Base-by-base conservation (phyloP, 2,888 invertebrate genomes). In the Carterocephalus palaemon region DNA sequence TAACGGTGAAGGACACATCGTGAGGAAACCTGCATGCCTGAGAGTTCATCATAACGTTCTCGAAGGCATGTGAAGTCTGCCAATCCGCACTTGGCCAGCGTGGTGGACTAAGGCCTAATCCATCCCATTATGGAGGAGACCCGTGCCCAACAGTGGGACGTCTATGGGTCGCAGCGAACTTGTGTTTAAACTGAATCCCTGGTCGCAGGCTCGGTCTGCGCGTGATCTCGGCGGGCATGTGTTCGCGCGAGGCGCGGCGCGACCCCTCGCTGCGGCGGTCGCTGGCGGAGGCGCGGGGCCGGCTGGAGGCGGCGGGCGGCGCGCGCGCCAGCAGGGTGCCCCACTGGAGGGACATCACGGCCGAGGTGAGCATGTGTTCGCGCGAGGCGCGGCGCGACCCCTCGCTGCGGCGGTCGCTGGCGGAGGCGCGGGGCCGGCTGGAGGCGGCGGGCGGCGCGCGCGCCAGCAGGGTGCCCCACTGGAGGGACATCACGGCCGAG, bases 201-300 rank as follows among this genome's bases (percentile, higher is more conserved):
- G 16, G 15, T 10, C 1, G n/a, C 54, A 90, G 99, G 33, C 81
- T 99, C 6, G 97, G 97, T 2, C 96, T 97, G 76, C 91, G 99
- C 17, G 98, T 99, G 2, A 89, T 98, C 46, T 91, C 97, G 68
- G 97, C 98, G 10, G 97, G 98, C 29, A 94, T 97, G 78, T 95
- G 95, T 64, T 76, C 77, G 0, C 31, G 46, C 4, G 49, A 56
- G 4, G 77, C 65, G 1, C 61, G 64, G 3, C 95, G 96, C 65
- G 99, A 99, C 87, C 95, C 96, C 0, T 88, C 90, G 43, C 96
- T 96, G 70, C 95, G 95, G 37, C 91, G 92, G 3, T 91, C 94
- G 33, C 90, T 99, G 16, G 91, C 92, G 63, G 89, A 10, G 3
- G 43, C 43, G 16, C 20, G 7, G 12, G 10, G 12, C 13, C 51